These are phyloP conservation scores for Frieseomelitta varia DNA, from an alignment of 1,140 invertebrate species.

Conservation along the genomic window DNA sequence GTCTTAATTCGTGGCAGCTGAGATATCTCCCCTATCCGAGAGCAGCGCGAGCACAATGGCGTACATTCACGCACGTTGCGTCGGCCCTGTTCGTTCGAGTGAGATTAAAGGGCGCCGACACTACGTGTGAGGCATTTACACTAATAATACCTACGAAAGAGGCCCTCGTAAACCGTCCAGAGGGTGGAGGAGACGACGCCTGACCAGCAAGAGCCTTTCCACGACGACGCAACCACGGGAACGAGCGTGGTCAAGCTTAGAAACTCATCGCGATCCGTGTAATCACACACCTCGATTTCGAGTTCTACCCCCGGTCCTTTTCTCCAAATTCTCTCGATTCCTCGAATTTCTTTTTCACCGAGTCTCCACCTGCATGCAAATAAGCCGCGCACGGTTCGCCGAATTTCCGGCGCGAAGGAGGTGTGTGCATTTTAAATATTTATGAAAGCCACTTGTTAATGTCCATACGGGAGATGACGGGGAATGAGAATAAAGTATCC, in stretches of 20 bases:
- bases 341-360: not conserved
- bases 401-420: not conserved
- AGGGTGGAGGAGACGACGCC: conserved; percentile 46
- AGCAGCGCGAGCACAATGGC: conserved; percentile 60
- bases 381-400: not conserved
- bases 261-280: not conserved
- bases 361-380: not conserved
- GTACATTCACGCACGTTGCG: conserved; percentile 66
- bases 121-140: conserved; percentile 71
- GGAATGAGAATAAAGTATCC: too few species aligned
- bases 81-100: conserved; percentile 42
- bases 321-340: not conserved
- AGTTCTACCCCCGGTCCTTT: not conserved
- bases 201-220: conserved; percentile 37
- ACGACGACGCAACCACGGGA: conserved; percentile 13
- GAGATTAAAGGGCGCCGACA: conserved; percentile 75
- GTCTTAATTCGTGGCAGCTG: conserved; percentile 68
- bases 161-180: conserved; percentile 38
- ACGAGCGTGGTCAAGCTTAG: not conserved
- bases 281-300: not conserved
- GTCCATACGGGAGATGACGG: not conserved
- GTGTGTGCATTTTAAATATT: not conserved
- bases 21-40: conserved; percentile 37
- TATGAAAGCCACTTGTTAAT: not conserved
- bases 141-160: conserved; percentile 71